These are phyloP conservation scores for Morpho helenor DNA, from an alignment of 2,888 invertebrate species.

Conservation along the genomic window DNA sequence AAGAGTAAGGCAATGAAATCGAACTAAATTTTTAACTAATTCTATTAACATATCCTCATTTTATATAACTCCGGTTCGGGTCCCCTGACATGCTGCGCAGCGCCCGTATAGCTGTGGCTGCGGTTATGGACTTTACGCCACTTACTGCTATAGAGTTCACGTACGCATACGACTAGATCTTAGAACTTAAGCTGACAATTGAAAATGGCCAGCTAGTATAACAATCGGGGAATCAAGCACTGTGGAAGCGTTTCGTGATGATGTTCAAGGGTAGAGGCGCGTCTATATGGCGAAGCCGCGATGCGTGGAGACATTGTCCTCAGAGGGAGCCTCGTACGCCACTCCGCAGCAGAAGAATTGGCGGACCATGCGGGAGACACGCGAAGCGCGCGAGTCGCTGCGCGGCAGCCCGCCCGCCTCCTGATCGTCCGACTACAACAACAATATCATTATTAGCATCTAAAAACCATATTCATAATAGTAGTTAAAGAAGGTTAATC, in stretches of 20 bases:
- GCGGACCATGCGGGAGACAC: conserved; percentile 57
- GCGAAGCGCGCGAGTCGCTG: conserved; percentile 54
- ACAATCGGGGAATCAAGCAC: conserved; percentile 31
- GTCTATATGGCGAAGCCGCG: conserved; percentile 40
- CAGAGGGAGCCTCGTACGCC: conserved; percentile 54
- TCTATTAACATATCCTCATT: no score
- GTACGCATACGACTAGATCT: conserved; percentile 1
- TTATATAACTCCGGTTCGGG: no score
- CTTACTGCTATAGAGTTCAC: not conserved
- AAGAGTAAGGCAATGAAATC: no score
- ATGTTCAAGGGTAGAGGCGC: not conserved
- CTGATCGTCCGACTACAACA: conserved; percentile 64
- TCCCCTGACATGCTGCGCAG: no score
- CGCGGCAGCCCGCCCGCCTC: conserved; percentile 72
- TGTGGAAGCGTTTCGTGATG: conserved; percentile 11
- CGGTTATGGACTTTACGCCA: no score
- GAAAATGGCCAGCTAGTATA: conserved; percentile 48
- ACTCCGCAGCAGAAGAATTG: conserved; percentile 67
- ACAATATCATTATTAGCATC: conserved; percentile 29
- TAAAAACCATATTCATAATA: not conserved
- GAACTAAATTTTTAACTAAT: no score
- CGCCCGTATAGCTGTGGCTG: no score
- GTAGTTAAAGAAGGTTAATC: not conserved
- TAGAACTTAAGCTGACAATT: conserved; percentile 25
- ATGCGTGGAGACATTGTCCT: conserved; percentile 45